A percentile compares a stretch with the other conserved stretches of the same genome.
phyloP scores from a whole-genome alignment of 2,113 vertebrate genomes.

The Semnornis frantzii region DNA sequence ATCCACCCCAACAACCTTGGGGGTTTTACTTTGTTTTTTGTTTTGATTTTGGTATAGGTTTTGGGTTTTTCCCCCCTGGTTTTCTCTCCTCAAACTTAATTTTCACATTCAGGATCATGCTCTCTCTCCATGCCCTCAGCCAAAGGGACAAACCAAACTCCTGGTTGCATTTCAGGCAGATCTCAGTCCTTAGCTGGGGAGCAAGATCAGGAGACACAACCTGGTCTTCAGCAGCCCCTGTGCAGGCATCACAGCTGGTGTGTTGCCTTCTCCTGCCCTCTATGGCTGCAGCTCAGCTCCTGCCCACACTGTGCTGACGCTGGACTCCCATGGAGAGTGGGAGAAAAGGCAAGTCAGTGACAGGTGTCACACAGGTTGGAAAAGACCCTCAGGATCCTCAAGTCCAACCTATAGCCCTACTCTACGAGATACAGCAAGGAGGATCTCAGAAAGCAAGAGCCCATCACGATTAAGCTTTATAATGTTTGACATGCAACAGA shows the following conservation, averaged over 20 bases:
- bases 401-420: too few relatives aligned
- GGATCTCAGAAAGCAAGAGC: not conserved
- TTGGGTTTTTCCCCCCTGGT: fast-evolving
- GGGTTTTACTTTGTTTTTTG: not conserved
- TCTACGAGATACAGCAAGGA: not conserved
- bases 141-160: not conserved
- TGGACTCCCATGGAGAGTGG: not conserved
- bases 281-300: not conserved
- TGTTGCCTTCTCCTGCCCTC: not conserved
- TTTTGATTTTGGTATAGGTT: too few relatives aligned
- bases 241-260: not conserved
- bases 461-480: not conserved
- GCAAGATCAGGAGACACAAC: not conserved
- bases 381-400: too few relatives aligned
- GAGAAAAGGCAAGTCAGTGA: not conserved
- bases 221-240: not conserved
- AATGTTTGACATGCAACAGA: not conserved
- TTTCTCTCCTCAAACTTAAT: not conserved
- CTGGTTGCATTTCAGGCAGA: not conserved
- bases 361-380: not conserved
- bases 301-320: not conserved
- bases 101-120: not conserved
- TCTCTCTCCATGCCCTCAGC: too few relatives aligned
- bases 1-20: not conserved
- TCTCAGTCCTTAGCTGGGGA: fast-evolving